Evolutionary conservation across 2,888 invertebrate species (phyloP), one percentile per base, ranked within the genome.

Genomic region (Parnassius apollo): DNA sequence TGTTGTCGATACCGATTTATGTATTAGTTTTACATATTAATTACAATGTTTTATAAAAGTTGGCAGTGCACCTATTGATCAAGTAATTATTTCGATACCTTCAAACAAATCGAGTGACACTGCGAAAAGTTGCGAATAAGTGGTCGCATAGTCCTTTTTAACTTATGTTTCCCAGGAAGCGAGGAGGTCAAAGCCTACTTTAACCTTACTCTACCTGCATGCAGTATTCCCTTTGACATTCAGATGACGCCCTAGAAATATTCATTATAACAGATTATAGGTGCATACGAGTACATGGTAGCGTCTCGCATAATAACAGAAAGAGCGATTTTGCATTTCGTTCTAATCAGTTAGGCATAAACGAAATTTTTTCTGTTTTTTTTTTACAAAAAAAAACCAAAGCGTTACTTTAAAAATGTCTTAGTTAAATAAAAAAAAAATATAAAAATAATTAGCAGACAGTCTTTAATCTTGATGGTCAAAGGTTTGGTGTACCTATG

Each of bases 71-170:
- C 35, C 35, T 35, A 35, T 35, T 35, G 35, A 35, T 35, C 4
- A 35, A 46, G 44, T 2, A 35, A 35, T 48, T 35, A n/a, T 35
- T 35, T 35, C 35, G 35, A 35, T 35, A 35, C 35, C 35, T 35
- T 35, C 35, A 7, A 12, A 50, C 11, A 55, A 56, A 61, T 8
- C 46, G 52, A 52, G 61, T 52, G 42, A 57, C 61, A 56, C 48
- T 52, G 57, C 61, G 57, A 51, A 61, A 52, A 61, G 52, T 52
- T 46, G 61, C 22, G 51, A 42, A 56, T 42, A 50, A 50, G 44
- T 42, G 44, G 44, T 51, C n/a, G n/a, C 50, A 12, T 10, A 25
- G 25, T 44, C 7, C 35, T 58, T 58, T 58, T 58, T 18, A 13
- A 13, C 13, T n/a, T n/a, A 10, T 1, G 11, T 54, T 42, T 54